A percentile compares a stretch with the other conserved stretches of the same genome.
Evolutionary conservation across 2,113 vertebrate species (phyloP).

Genomic region (rat (Rattus norvegicus)): DNA sequence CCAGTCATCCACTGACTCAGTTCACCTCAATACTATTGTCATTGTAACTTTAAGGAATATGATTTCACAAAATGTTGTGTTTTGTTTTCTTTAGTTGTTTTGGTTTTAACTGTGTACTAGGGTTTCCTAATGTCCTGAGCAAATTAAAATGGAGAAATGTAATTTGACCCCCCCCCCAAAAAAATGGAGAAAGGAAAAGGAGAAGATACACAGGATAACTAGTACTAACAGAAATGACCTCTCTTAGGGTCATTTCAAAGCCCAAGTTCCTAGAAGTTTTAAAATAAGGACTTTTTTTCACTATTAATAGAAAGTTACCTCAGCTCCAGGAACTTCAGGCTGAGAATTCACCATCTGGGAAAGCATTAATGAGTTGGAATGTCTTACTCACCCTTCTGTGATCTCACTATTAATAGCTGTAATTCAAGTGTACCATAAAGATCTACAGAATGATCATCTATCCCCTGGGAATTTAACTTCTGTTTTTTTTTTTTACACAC

Average conservation of each 20-base stretch:
- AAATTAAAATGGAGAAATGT: neutral
- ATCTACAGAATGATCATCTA: slow-evolving; percentile 40
- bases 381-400: slow-evolving; percentile 64
- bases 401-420: slow-evolving; percentile 69
- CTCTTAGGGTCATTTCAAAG: slow-evolving; percentile 33
- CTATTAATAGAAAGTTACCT: slow-evolving; percentile 66
- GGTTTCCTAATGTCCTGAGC: neutral
- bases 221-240: neutral
- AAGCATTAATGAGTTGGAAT: slow-evolving; percentile 62
- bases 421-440: slow-evolving; percentile 63
- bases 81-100: neutral
- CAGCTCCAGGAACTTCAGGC: slow-evolving; percentile 43
- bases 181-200: neutral
- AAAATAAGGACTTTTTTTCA: slow-evolving; percentile 43
- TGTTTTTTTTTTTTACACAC: slow-evolving; percentile 44
- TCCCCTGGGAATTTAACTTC: neutral
- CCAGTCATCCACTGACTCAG: neutral
- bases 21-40: neutral
- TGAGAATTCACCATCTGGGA: slow-evolving; percentile 64
- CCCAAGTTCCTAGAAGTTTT: slow-evolving; percentile 55
- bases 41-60: neutral
- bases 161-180: neutral
- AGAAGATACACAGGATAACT: neutral
- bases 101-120: neutral
- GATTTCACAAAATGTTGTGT: neutral